Conservation (phyloP, 2,113 vertebrate genomes). For the Melanerpes formicivorus region DNA sequence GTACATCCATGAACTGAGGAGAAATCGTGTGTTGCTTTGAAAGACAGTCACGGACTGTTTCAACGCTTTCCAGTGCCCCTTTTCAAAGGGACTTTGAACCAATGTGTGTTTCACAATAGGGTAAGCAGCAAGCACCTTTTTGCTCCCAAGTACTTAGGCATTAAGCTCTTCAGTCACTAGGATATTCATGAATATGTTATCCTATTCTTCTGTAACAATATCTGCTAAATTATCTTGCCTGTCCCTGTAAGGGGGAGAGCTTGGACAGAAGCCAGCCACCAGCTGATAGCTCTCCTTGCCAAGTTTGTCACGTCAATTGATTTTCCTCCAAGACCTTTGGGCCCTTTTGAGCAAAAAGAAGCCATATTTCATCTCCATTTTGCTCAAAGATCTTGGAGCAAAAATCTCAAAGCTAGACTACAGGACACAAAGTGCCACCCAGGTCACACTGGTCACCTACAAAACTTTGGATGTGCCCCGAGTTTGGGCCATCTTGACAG, state of each 20-base stretch:
- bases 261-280: constrained; percentile 38
- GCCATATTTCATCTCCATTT: background rate
- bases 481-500: background rate
- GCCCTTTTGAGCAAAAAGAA: background rate
- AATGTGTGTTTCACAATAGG: background rate
- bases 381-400: background rate
- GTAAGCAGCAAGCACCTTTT: background rate
- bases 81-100: background rate
- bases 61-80: fast-evolving
- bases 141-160: background rate
- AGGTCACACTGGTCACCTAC: background rate
- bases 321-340: constrained; percentile 42
- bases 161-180: background rate
- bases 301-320: constrained; percentile 52
- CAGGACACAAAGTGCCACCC: background rate
- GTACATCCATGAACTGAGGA: background rate
- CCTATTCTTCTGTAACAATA: background rate
- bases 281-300: constrained; percentile 46
- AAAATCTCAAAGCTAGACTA: background rate
- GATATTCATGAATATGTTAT: background rate
- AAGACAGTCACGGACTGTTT: background rate
- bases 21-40: background rate
- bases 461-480: background rate
- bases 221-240: constrained; percentile 28
- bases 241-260: background rate